Evolutionary conservation across 2,888 invertebrate genomes (phyloP).

Genomic region (Toxonevra muliebris): DNA sequence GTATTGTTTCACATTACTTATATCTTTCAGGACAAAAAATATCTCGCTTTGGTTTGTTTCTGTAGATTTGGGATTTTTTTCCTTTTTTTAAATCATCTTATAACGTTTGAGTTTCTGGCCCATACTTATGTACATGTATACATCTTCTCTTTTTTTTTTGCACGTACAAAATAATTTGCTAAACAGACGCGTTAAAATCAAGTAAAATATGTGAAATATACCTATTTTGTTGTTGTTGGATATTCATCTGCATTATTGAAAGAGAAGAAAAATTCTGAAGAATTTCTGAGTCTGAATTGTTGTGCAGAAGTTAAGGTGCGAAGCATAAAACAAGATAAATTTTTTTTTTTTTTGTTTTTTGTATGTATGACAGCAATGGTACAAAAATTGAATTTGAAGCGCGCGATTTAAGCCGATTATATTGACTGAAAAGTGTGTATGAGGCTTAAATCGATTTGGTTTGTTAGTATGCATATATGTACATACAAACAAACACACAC

Average conservation of each 20-base stretch:
- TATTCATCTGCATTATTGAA: no score
- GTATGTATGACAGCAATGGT: no score
- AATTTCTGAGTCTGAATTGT: no score
- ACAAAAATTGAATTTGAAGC: background rate
- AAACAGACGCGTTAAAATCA: conserved; percentile 25
- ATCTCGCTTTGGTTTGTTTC: conserved; percentile 24
- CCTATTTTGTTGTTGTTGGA: no score
- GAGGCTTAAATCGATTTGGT: no score
- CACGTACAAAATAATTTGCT: conserved; percentile 11
- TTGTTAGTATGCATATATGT: no score
- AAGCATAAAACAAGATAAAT: no score
- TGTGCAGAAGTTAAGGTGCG: no score
- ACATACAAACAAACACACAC: no score
- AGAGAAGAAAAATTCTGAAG: no score
- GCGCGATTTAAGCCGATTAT: conserved; percentile 18
- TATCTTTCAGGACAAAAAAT: no score
- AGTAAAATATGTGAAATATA: background rate
- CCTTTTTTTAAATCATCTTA: conserved; percentile 3
- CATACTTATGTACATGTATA: conserved; percentile 7
- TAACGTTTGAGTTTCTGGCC: conserved; percentile 7
- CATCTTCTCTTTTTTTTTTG: background rate
- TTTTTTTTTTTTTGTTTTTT: no score
- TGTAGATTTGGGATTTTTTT: conserved; percentile 26
- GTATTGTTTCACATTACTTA: background rate
- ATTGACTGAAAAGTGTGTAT: background rate